Conservation (phyloP, 2,797 vertebrate species). For the Spea hammondii region DNA sequence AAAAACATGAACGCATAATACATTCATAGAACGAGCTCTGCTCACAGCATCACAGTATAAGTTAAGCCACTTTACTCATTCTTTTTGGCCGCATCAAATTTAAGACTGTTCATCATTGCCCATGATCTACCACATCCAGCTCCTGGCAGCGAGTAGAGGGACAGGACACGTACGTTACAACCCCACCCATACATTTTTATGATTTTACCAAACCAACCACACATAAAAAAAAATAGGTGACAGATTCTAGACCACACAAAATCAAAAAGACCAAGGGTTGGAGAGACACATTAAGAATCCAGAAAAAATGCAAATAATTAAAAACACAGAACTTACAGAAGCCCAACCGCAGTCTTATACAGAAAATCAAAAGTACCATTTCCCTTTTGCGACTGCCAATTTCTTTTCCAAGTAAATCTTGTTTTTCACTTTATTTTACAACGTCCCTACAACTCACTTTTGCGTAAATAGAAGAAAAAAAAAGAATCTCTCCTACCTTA, state of each 20-base stretch:
- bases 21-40: conserved; percentile 21
- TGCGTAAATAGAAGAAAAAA: too few species aligned
- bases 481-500: too few species aligned
- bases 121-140: conserved; percentile 13
- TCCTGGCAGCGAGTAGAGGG: conserved; percentile 8
- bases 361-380: too few species aligned
- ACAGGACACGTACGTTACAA: conserved; percentile 1
- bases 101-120: conserved; percentile 12
- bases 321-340: too few species aligned
- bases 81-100: conserved; percentile 14
- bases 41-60: conserved; percentile 6
- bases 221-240: conserved; percentile 8
- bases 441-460: too few species aligned
- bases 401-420: too few species aligned
- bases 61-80: conserved; percentile 16
- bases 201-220: conserved; percentile 19
- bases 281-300: too few species aligned
- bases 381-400: too few species aligned
- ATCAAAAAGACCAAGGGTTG: neutral
- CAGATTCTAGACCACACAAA: neutral
- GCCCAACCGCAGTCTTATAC: too few species aligned
- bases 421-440: too few species aligned
- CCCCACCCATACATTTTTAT: conserved; percentile 11
- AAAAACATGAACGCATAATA: conserved; percentile 14
- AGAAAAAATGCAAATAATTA: too few species aligned